A percentile compares a stretch with the other conserved stretches of the same genome.
Evolutionary conservation across 2,888 invertebrate genomes (phyloP).

Genomic region (Ectemnius continuus): DNA sequence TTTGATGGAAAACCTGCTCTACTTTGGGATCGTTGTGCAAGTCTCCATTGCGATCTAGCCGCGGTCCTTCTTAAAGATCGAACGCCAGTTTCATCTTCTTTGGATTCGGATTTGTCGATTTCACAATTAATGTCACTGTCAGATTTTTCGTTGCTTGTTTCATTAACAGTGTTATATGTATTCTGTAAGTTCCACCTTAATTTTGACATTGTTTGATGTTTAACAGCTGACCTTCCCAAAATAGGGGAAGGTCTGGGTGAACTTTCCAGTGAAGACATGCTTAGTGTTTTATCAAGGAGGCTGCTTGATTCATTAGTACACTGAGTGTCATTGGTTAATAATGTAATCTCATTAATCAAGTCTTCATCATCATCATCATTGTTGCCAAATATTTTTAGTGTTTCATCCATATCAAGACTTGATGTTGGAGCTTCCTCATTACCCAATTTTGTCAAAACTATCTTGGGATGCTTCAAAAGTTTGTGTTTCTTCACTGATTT

Average conservation of each 20-base stretch:
- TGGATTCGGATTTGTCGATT: not conserved
- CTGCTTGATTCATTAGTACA: too few species aligned
- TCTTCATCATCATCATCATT: too few species aligned
- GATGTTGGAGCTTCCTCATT: not conserved
- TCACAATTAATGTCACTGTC: not conserved
- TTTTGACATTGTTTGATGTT: not conserved
- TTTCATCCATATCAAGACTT: not conserved
- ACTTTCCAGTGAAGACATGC: not conserved
- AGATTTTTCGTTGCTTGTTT: not conserved
- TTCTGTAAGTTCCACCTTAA: not conserved
- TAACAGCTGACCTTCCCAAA: not conserved
- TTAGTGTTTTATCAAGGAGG: too few species aligned
- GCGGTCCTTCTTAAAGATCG: not conserved
- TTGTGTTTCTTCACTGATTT: conserved; percentile 22
- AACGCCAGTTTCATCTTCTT: not conserved
- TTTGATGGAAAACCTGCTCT: too few species aligned
- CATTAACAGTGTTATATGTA: not conserved
- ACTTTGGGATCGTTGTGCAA: too few species aligned
- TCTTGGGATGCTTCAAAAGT: conserved; percentile 28
- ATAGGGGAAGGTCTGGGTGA: not conserved
- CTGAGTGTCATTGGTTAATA: too few species aligned
- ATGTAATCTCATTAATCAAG: too few species aligned
- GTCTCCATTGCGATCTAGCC: too few species aligned
- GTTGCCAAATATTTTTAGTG: not conserved
- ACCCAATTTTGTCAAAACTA: conserved; percentile 49